Conservation (phyloP, 1,140 invertebrate genomes). For the Cepaea nemoralis region DNA sequence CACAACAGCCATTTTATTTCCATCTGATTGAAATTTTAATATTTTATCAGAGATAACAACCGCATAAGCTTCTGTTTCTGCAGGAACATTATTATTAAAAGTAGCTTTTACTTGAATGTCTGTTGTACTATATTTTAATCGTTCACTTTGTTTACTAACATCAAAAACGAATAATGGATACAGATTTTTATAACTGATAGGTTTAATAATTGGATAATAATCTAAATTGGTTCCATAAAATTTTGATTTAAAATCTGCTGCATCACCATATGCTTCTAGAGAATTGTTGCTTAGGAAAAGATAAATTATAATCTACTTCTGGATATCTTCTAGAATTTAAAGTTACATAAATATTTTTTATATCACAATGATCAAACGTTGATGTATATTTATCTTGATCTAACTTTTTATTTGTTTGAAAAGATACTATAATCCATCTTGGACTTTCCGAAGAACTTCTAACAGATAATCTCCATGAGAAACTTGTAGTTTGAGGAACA, state of each 20-base stretch:
- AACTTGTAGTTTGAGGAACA: neutral
- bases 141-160: too few species aligned
- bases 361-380: too few species aligned
- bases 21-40: too few species aligned
- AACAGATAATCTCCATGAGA: constrained; percentile 12
- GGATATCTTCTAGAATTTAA: neutral
- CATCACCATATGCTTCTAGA: neutral
- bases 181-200: neutral
- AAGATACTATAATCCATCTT: too few species aligned
- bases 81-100: too few species aligned
- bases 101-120: too few species aligned
- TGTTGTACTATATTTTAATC: too few species aligned
- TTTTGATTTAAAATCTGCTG: neutral
- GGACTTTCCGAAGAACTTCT: constrained; percentile 4
- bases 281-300: constrained; percentile 11
- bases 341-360: neutral
- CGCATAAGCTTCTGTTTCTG: too few species aligned
- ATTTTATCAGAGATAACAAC: too few species aligned
- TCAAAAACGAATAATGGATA: constrained; percentile 11
- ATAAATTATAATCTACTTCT: neutral
- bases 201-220: neutral
- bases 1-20: too few species aligned
- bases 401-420: constrained; percentile 14
- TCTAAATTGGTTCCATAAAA: neutral
- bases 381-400: constrained; percentile 5